Evolutionary conservation across 2,113 vertebrate genomes (phyloP).

Genomic region (Albula goreensis): DNA sequence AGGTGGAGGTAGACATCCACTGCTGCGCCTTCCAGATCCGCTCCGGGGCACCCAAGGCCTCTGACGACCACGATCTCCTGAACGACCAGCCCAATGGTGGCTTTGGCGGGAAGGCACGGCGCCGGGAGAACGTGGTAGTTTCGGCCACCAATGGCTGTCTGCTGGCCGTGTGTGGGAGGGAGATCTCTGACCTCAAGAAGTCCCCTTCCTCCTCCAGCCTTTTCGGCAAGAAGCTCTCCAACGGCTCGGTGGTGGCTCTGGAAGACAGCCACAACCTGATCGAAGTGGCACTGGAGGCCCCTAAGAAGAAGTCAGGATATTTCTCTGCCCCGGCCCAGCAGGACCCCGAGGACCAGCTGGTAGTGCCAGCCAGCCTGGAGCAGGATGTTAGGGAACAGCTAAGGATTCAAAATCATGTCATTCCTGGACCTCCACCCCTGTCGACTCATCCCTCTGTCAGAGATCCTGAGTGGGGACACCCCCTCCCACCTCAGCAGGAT

Average conservation of each 20-base stretch:
- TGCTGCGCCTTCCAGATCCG: constrained; percentile 82
- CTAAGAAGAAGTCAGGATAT: constrained; percentile 94
- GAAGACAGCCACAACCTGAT: constrained; percentile 94
- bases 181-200: constrained; percentile 85
- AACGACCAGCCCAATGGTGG: constrained; percentile 52
- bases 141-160: constrained; percentile 75
- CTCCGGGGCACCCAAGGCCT: constrained; percentile 54
- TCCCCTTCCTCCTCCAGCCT: constrained; percentile 87
- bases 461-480: constrained; percentile 67
- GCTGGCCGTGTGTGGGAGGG: constrained; percentile 74
- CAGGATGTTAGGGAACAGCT: constrained; percentile 92
- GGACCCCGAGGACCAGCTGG: constrained; percentile 92
- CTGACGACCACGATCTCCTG: constrained; percentile 42
- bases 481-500: constrained; percentile 48
- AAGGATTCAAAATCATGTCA: constrained; percentile 63
- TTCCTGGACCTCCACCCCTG: constrained; percentile 56
- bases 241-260: constrained; percentile 89
- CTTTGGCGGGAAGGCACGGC: constrained; percentile 65
- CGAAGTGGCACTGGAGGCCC: constrained; percentile 91
- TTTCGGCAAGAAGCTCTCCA: constrained; percentile 90
- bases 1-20: constrained; percentile 95
- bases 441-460: constrained; percentile 56
- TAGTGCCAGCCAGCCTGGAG: constrained; percentile 87
- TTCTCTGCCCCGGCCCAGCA: constrained; percentile 90
- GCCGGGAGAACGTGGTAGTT: constrained; percentile 86